These are phyloP conservation scores for Galerucella nymphaeae DNA, from an alignment of 2,888 invertebrate species.

Conservation along the genomic window DNA sequence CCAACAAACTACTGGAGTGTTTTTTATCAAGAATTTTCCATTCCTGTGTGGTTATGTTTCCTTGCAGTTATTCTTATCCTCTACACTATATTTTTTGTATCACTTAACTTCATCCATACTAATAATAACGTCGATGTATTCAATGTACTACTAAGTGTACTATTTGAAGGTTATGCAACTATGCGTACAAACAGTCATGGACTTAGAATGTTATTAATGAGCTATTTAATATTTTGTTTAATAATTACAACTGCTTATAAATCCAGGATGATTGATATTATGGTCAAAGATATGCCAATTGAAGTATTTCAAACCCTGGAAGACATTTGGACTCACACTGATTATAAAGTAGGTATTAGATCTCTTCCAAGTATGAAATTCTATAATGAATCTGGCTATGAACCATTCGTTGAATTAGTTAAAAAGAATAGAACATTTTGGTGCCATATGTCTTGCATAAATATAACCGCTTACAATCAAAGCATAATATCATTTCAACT, in stretches of 20 bases:
- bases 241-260: conserved; percentile 4
- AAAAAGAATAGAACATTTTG: background rate
- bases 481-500: background rate
- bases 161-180: background rate
- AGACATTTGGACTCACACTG: background rate
- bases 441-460: background rate
- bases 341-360: background rate
- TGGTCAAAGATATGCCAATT: conserved; percentile 4
- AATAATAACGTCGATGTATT: background rate
- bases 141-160: background rate
- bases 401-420: background rate
- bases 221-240: background rate
- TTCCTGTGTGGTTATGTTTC: background rate
- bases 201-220: background rate
- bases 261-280: conserved; percentile 2
- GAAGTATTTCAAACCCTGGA: background rate
- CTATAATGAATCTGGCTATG: background rate
- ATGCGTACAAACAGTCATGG: background rate
- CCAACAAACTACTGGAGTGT: background rate
- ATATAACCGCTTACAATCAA: background rate
- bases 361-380: no score
- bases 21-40: background rate
- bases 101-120: background rate
- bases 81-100: background rate
- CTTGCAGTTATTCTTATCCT: background rate